Evolutionary conservation across 2,113 vertebrate genomes (phyloP).

Genomic region (Malaclemys terrapin): DNA sequence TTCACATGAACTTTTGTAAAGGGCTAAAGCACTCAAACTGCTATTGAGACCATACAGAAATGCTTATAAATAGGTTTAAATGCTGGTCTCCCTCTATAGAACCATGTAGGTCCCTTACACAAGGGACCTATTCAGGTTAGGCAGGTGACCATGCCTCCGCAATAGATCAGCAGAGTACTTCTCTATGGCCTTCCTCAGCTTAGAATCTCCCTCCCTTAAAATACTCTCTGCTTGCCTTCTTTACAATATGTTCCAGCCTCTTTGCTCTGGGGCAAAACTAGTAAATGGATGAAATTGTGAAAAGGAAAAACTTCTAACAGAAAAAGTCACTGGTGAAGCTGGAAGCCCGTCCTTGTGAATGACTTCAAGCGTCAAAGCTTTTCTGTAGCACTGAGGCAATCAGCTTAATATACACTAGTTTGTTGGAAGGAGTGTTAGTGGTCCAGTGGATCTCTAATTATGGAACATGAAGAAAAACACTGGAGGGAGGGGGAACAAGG

Average conservation of each 20-base stretch:
- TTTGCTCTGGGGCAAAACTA: conserved; percentile 12
- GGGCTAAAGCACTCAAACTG: background rate
- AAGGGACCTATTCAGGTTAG: background rate
- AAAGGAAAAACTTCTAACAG: background rate
- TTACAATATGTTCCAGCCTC: background rate
- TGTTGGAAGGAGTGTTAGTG: background rate
- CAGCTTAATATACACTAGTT: background rate
- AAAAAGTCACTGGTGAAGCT: background rate
- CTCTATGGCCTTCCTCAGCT: background rate
- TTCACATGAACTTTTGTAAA: background rate
- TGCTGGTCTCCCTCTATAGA: background rate
- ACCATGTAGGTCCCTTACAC: background rate
- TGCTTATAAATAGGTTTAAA: background rate
- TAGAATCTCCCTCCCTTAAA: background rate
- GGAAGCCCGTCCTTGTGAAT: background rate
- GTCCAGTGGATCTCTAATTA: background rate
- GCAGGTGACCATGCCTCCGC: background rate
- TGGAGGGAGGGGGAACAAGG: background rate
- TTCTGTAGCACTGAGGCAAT: background rate
- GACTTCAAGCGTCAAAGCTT: background rate
- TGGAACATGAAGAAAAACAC: background rate
- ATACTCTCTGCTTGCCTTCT: background rate
- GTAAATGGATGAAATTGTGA: background rate
- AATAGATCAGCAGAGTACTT: background rate
- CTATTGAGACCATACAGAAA: background rate